These are phyloP conservation scores for Notodonta ziczac DNA, from an alignment of 2,888 invertebrate genomes.

Conservation along the genomic window DNA sequence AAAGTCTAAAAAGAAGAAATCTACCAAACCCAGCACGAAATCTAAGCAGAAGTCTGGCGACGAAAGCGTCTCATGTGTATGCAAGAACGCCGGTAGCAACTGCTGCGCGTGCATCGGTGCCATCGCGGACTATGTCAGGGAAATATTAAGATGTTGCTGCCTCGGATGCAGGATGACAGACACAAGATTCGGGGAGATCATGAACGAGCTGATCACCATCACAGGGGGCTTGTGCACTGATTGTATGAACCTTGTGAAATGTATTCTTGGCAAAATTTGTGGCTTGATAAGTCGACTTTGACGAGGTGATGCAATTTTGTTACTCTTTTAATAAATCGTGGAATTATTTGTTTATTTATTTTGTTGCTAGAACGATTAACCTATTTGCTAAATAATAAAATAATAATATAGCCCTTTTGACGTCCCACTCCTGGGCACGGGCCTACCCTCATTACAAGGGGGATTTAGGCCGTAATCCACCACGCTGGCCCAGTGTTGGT, in stretches of 20 bases:
- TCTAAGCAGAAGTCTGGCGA: background rate
- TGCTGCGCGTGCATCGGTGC: constrained; percentile 29
- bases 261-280: background rate
- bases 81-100: constrained; percentile 7
- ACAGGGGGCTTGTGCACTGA: constrained; percentile 18
- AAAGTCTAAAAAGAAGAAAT: background rate
- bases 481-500: no score
- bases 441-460: no score
- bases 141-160: constrained; percentile 13
- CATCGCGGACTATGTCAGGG: constrained; percentile 20
- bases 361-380: no score
- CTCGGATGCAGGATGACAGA: constrained; percentile 7
- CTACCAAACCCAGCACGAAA: background rate
- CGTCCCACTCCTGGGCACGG: no score
- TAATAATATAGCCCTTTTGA: no score
- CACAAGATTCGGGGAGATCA: constrained; percentile 9
- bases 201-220: constrained; percentile 13
- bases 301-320: no score
- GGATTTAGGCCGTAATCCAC: no score
- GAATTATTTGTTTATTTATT: no score
- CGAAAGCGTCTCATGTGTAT: background rate
- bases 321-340: no score
- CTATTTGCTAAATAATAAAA: no score
- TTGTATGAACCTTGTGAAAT: constrained; percentile 13
- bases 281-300: no score